A percentile compares a stretch with the other conserved stretches of the same genome.
phyloP scores from a whole-genome alignment of 2,888 invertebrate genomes.

The Xylophagus ater region DNA sequence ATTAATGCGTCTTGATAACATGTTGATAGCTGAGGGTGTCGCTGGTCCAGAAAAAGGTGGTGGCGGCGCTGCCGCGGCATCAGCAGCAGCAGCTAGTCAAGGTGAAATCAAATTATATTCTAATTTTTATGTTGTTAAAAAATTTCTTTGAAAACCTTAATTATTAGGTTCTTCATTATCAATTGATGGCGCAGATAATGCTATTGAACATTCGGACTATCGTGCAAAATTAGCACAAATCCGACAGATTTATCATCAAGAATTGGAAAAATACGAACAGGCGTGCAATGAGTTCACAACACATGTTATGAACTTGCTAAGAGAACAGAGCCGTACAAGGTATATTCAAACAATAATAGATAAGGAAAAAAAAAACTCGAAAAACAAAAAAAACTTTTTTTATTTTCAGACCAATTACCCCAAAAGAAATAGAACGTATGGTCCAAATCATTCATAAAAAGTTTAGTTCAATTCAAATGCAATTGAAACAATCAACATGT shows the following conservation, averaged over 20 bases:
- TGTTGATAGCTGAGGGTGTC: constrained; percentile 97
- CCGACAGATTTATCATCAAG: constrained; percentile 97
- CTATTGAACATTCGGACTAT: constrained; percentile 99
- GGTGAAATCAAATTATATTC: constrained; percentile 41
- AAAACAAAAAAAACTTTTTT: too few species aligned
- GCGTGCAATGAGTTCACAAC: constrained; percentile 99
- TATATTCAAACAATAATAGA: constrained; percentile 15
- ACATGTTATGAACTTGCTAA: constrained; percentile 96
- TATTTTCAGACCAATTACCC: constrained; percentile 73
- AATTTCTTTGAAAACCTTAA: neutral
- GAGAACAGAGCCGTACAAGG: constrained; percentile 90
- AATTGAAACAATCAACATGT: constrained; percentile 97
- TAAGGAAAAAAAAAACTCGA: too few species aligned
- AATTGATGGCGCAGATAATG: constrained; percentile 63
- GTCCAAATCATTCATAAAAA: constrained; percentile 98
- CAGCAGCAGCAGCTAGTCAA: constrained; percentile 76
- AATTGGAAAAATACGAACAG: constrained; percentile 98
- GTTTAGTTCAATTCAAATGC: constrained; percentile 95
- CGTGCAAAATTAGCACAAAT: constrained; percentile 97
- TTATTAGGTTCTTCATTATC: constrained; percentile 33
- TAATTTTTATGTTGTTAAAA: neutral
- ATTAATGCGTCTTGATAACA: constrained; percentile 96
- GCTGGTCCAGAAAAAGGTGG: constrained; percentile 93
- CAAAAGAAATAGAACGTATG: constrained; percentile 99
- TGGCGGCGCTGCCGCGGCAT: constrained; percentile 76